Evolutionary conservation across 2,797 vertebrate genomes (phyloP), one percentile per base, ranked within the genome.

Genomic region (Microctenopoma stevenorrisi): DNA sequence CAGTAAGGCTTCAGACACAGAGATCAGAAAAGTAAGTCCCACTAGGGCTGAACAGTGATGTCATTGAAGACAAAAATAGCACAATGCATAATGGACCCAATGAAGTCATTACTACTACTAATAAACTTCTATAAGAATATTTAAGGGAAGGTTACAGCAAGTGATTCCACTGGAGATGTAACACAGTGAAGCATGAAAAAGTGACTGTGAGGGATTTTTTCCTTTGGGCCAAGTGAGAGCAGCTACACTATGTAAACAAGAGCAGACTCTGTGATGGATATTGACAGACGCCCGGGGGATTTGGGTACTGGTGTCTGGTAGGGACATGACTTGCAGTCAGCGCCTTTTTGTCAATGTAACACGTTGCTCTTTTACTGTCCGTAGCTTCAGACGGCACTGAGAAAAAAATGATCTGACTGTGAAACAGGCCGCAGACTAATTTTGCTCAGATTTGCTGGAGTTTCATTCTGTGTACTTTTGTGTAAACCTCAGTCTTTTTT

Each of bases 281-380:
- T 71, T 75, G 82, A 85, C 87, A 78, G 82, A 72, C 35, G 48
- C 65, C 15, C 7, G 46, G 59, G 47, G 53, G 51, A 26, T 51
- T 55, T 48, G 71, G 46, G 43, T 66, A 72, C 61, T 52, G 37
- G 88, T 82, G 89, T 80, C 83, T 87, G 74, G 79, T 64, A 72
- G 89, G 72, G 92, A 93, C 85, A 69, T 90, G 91, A 30, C 91
- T 82, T 33, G 25, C 75, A 79, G 51, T 83, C 81, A 82, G 76
- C 81, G 73, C 71, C 64, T 81, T 44, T 83, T 78, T 87, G 80
- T 88, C 64, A 68, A 42, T n/a, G 67, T 40, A 56, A 62, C 78
- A 57, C 66, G 6, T 35, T 58, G 46, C 53, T 82, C 73, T 64
- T 70, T 65, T 37, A 53, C 44, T 49, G 65, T 50, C 42, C 30